Evolutionary conservation across 37 sponge, comb jelly and placozoan species (phyloP).

Genomic region (Aphrocallistes beatrix): DNA sequence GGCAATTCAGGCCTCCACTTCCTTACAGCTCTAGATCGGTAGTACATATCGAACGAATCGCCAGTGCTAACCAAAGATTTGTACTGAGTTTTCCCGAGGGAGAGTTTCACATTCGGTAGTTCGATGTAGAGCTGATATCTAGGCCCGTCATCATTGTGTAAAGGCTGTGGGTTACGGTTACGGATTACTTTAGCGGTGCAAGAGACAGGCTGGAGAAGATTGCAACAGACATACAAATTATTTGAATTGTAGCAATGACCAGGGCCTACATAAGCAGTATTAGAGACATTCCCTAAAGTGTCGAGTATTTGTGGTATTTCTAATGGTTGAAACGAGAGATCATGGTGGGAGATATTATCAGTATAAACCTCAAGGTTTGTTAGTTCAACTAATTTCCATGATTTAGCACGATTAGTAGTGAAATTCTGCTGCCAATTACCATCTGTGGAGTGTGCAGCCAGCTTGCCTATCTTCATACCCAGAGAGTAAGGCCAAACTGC

Average conservation of each 20-base stretch:
- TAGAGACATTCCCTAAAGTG: not conserved
- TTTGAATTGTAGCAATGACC: not conserved
- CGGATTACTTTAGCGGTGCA: not conserved
- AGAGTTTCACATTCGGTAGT: not conserved
- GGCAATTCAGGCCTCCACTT: conserved; percentile 12
- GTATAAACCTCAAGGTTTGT: conserved; percentile 2
- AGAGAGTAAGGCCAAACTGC: not conserved
- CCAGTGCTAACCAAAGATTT: not conserved
- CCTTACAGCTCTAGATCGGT: not conserved
- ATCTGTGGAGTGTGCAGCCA: conserved; percentile 5
- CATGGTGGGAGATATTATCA: conserved; percentile 2
- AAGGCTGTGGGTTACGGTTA: conserved; percentile 5
- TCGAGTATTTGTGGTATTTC: not conserved
- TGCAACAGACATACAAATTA: not conserved
- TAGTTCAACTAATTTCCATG: conserved; percentile 9
- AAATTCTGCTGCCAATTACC: not conserved
- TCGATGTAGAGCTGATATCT: conserved; percentile 2
- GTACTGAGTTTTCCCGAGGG: not conserved
- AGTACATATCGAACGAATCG: conserved; percentile 10
- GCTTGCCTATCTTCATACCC: conserved; percentile 1
- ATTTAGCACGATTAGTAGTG: not conserved
- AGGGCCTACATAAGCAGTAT: not conserved
- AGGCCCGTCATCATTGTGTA: not conserved
- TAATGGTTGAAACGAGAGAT: not conserved
- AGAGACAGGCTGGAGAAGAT: not conserved